Conservation (phyloP, 1,140 invertebrate genomes). For the Meloidogyne exigua region DNA sequence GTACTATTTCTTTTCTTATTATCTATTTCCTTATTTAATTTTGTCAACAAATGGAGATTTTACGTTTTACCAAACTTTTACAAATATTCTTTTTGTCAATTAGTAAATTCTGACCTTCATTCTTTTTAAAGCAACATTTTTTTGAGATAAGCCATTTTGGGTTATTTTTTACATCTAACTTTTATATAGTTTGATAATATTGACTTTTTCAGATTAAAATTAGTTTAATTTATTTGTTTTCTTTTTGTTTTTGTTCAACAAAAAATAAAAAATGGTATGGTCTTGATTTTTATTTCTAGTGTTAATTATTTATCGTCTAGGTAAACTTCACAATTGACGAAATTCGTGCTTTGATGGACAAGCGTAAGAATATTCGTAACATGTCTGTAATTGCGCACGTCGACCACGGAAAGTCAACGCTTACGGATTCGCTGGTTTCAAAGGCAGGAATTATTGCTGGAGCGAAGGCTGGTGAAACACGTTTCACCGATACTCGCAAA, state of each 20-base stretch:
- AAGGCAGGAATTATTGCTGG: conserved; percentile 99
- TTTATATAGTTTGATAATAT: not conserved
- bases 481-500: conserved; percentile 98
- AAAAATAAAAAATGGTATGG: conserved; percentile 12
- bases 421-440: conserved; percentile 97
- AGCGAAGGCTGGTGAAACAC: conserved; percentile 94
- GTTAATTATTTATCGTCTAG: conserved; percentile 61
- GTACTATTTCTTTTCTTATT: not conserved
- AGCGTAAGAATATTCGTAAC: conserved; percentile 97
- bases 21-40: not conserved
- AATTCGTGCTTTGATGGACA: conserved; percentile 99
- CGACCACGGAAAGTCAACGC: conserved; percentile 98
- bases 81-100: not conserved
- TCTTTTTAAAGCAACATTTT: not conserved
- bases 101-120: not conserved
- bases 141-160: no score
- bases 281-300: not conserved
- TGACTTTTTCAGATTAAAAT: not conserved
- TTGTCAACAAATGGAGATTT: not conserved
- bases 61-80: not conserved
- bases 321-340: conserved; percentile 99
- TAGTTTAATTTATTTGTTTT: not conserved
- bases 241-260: conserved; percentile 12
- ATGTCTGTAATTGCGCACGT: conserved; percentile 99
- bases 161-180: no score